These are phyloP conservation scores for Apodemus speciosus DNA, from an alignment of 2,113 vertebrate genomes.

Conservation along the genomic window DNA sequence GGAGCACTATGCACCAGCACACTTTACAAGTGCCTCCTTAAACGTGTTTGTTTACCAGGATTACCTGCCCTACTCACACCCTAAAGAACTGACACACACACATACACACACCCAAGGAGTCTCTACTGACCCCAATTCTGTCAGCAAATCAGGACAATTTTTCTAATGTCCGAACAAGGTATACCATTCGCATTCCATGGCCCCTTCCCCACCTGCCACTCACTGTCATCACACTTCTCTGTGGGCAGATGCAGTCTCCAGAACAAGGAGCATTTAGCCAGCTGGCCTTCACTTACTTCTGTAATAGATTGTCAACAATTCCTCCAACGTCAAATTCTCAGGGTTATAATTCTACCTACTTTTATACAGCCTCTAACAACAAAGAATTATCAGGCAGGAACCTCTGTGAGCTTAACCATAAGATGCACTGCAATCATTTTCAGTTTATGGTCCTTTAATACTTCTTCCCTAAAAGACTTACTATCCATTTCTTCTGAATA, in stretches of 20 bases:
- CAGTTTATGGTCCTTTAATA: not conserved
- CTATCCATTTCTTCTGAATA: not conserved
- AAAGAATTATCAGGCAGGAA: not conserved
- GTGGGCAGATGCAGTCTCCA: not conserved
- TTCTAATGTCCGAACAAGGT: not conserved
- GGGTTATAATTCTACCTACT: not conserved
- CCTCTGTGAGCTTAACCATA: conserved; percentile 14
- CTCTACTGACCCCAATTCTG: not conserved
- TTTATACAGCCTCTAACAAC: conserved; percentile 17
- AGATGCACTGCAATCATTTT: not conserved
- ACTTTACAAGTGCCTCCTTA: not conserved
- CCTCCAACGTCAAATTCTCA: conserved; percentile 31
- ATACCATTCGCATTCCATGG: not conserved
- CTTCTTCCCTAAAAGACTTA: not conserved
- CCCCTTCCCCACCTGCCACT: not conserved
- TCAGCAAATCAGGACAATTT: not conserved
- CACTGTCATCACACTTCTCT: not conserved
- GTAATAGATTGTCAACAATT: not conserved
- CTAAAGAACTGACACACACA: not conserved
- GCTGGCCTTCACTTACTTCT: not conserved
- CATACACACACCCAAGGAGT: not conserved
- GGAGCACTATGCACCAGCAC: not conserved
- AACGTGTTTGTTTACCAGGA: not conserved
- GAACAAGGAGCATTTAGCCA: not conserved
- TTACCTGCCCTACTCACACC: not conserved